Conservation (phyloP, 1,140 invertebrate genomes). For the Maniola jurtina region DNA sequence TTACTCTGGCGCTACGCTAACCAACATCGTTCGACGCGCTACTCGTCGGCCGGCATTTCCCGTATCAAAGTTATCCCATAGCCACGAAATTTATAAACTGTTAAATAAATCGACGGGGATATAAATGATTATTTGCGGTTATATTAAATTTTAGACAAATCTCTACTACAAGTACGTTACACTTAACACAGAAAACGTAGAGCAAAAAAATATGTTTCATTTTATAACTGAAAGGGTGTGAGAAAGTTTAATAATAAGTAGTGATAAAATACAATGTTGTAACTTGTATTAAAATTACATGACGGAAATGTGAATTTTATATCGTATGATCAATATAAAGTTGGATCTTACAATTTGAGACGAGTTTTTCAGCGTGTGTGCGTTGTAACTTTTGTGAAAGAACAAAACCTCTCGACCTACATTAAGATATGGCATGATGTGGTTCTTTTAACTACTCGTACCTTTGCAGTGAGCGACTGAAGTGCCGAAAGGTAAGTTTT, state of each 20-base stretch:
- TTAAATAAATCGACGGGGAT: neutral
- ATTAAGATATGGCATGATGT: neutral
- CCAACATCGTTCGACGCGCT: constrained; percentile 28
- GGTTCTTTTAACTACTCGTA: neutral
- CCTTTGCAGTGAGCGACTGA: neutral
- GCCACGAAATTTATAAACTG: neutral
- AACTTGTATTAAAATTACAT: neutral
- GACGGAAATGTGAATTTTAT: neutral
- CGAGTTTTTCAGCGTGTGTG: neutral
- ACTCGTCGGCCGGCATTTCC: neutral
- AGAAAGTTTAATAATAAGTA: neutral
- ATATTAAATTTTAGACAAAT: neutral
- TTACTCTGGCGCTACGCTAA: constrained; percentile 39
- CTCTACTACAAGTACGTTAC: neutral
- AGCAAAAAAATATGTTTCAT: too few species aligned
- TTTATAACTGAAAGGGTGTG: too few species aligned
- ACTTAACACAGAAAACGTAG: too few species aligned
- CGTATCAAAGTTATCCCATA: neutral
- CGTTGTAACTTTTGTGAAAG: neutral
- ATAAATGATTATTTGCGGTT: neutral
- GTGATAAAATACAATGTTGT: neutral
- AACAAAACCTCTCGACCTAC: constrained; percentile 4
- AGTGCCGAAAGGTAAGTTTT: constrained; percentile 11
- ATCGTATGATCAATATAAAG: too few species aligned
- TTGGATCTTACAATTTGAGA: neutral